These are phyloP conservation scores for Catocala fraxini DNA, from an alignment of 2,888 invertebrate genomes.

Conservation along the genomic window DNA sequence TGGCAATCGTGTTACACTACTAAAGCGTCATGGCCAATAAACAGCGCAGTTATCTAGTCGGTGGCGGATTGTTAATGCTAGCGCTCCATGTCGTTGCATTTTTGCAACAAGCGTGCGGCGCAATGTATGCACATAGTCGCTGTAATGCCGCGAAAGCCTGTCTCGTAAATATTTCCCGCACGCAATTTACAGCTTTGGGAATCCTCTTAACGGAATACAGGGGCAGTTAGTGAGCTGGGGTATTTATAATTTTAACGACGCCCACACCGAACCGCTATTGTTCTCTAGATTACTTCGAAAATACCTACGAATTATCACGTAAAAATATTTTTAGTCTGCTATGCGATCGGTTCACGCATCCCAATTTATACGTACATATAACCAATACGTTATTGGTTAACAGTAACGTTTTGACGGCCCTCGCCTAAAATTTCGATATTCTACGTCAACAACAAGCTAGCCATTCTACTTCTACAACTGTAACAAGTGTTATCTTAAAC, in stretches of 20 bases:
- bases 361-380: neutral
- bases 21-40: slow-evolving; percentile 60
- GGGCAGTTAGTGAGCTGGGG: slow-evolving; percentile 81
- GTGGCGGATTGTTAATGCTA: slow-evolving; percentile 61
- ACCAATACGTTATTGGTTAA: neutral
- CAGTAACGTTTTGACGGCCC: neutral
- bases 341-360: neutral
- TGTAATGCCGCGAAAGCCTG: slow-evolving; percentile 82
- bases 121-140: slow-evolving; percentile 77
- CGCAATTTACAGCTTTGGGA: slow-evolving; percentile 85
- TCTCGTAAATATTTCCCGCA: slow-evolving; percentile 85
- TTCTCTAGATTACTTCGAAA: slow-evolving; percentile 61
- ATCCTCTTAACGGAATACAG: slow-evolving; percentile 85
- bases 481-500: neutral
- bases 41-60: slow-evolving; percentile 63
- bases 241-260: slow-evolving; percentile 78
- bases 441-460: neutral
- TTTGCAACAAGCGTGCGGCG: slow-evolving; percentile 74
- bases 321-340: neutral
- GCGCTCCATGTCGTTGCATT: slow-evolving; percentile 68
- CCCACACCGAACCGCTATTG: slow-evolving; percentile 67
- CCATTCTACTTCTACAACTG: neutral
- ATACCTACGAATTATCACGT: slow-evolving; percentile 28
- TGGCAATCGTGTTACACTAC: slow-evolving; percentile 45
- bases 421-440: neutral